These are phyloP conservation scores for Montifringilla adamsi DNA, from an alignment of 2,113 vertebrate genomes.

Conservation along the genomic window DNA sequence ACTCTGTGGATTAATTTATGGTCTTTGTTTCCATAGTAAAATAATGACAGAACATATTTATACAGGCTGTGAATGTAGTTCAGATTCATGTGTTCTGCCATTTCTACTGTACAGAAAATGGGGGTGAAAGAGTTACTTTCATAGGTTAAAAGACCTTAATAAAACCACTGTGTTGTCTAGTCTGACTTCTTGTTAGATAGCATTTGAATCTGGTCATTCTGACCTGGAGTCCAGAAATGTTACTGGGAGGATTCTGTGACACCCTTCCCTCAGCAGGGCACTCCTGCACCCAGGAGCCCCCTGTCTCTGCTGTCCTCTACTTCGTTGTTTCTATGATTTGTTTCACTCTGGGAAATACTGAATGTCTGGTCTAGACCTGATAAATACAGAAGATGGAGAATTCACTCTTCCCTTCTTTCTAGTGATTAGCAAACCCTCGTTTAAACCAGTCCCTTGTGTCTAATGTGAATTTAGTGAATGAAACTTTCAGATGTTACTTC, in stretches of 20 bases:
- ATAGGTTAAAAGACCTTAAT: not conserved
- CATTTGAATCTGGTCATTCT: not conserved
- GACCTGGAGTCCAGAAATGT: not conserved
- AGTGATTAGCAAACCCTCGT: not conserved
- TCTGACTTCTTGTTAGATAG: not conserved
- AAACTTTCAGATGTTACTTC: not conserved
- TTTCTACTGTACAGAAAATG: not conserved
- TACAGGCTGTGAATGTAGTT: not conserved
- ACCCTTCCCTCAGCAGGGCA: not conserved
- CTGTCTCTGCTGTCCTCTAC: not conserved
- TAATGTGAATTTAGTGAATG: not conserved
- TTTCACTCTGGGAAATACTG: not conserved
- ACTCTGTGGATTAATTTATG: not conserved
- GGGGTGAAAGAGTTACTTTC: not conserved
- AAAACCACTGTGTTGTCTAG: not conserved
- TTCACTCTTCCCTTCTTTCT: not conserved
- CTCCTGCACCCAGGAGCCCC: not conserved
- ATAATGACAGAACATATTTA: not conserved
- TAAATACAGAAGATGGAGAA: not conserved
- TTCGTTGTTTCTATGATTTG: not conserved
- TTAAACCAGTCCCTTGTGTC: not conserved
- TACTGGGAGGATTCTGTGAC: not conserved
- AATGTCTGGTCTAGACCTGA: not conserved
- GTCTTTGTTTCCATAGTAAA: not conserved
- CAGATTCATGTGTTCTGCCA: not conserved